phyloP scores from a whole-genome alignment of 2,113 vertebrate genomes.

The Siphamia tubifer region DNA sequence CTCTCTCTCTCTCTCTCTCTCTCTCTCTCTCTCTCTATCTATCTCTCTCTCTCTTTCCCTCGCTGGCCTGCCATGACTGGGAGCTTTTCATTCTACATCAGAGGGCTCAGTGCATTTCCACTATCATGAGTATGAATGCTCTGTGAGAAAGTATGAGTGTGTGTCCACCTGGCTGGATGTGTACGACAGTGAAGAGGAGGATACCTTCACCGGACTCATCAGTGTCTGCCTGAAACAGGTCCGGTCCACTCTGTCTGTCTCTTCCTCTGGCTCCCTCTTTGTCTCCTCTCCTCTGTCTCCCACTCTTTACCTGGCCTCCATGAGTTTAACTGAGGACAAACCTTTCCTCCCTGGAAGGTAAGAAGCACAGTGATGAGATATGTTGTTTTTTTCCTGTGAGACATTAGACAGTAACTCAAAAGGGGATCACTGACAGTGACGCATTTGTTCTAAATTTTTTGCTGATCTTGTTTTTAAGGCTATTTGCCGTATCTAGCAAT shows the following conservation, averaged over 20 bases:
- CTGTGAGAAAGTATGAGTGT: conserved; percentile 1
- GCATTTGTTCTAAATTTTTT: not conserved
- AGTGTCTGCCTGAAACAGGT: conserved; percentile 9
- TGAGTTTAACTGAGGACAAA: conserved; percentile 69
- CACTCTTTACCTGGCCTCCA: conserved; percentile 63
- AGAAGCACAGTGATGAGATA: conserved; percentile 6
- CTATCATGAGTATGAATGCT: conserved; percentile 12
- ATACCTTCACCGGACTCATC: conserved; percentile 25
- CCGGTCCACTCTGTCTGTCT: not conserved
- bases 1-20: not conserved
- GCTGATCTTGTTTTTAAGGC: not conserved
- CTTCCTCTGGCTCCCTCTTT: not conserved
- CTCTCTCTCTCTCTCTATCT: not conserved
- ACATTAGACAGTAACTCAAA: not conserved
- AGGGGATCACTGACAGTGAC: not conserved
- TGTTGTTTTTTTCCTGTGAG: conserved; percentile 1
- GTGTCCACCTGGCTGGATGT: conserved; percentile 27
- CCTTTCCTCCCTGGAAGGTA: conserved; percentile 67
- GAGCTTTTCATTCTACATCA: conserved; percentile 25
- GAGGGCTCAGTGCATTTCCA: conserved; percentile 31
- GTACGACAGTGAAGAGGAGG: conserved; percentile 7
- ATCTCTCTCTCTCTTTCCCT: conserved; percentile 8
- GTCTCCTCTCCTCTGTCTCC: conserved; percentile 43
- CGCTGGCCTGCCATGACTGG: conserved; percentile 30
- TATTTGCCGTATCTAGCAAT: not conserved